Evolutionary conservation across 2,797 vertebrate genomes (phyloP).

Genomic region (Alfaro cultratus): DNA sequence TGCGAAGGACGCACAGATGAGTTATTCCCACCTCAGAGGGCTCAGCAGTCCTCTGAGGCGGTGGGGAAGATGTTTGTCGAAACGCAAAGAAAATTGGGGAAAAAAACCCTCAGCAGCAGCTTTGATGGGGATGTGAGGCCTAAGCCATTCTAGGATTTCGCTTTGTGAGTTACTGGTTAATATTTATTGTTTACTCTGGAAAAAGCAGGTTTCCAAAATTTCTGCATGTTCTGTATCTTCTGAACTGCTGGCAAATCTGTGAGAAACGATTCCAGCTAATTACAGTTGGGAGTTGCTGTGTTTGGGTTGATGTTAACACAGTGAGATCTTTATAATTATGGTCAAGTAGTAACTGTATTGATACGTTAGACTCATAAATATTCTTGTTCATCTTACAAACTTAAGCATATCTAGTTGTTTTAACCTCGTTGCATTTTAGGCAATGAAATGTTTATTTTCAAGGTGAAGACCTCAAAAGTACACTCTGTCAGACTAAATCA

Average conservation of each 20-base stretch:
- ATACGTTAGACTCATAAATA: neutral
- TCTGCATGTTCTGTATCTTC: neutral
- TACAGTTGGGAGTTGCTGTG: neutral
- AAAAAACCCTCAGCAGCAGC: conserved; percentile 8
- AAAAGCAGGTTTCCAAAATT: conserved; percentile 1
- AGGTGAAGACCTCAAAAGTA: too few relatives aligned
- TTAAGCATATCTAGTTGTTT: neutral
- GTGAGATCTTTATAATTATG: neutral
- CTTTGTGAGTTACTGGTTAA: neutral
- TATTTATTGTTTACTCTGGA: conserved; percentile 8
- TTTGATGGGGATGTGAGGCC: conserved; percentile 22
- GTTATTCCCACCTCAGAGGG: conserved; percentile 42
- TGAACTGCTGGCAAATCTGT: neutral
- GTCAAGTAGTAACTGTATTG: neutral
- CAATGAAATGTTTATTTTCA: neutral
- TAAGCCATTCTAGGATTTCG: neutral
- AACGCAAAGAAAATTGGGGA: neutral
- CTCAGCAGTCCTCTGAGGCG: conserved; percentile 47
- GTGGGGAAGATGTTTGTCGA: conserved; percentile 35
- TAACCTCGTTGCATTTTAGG: neutral
- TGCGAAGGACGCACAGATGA: conserved; percentile 62
- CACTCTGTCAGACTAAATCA: neutral
- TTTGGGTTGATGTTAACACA: neutral
- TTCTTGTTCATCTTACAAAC: neutral
- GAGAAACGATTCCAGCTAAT: neutral